Evolutionary conservation across 2,797 vertebrate species (phyloP), one percentile per base, ranked within the genome.

Genomic region (Moxostoma hubbsi): DNA sequence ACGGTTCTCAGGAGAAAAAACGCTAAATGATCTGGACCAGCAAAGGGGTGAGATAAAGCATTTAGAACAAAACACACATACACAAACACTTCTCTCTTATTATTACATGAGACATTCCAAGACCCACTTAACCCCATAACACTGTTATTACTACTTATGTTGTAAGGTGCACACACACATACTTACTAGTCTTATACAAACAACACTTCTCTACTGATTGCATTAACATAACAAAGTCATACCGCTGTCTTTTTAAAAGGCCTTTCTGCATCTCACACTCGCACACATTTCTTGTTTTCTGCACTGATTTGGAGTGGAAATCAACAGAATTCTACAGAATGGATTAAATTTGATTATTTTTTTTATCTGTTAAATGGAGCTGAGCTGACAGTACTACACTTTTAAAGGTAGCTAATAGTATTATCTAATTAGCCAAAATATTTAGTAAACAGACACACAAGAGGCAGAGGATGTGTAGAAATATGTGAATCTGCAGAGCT

Each of bases 131-230:
- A 59, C n/a, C 47, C 18, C 11, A 47, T 24, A 62, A 10, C 55
- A 45, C 9, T 18, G 58, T 77, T 74, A 45, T 49, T 54, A n/a
- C 13, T 79, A 63, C 82, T 84, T 81, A 76, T 73, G 71, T 70
- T 10, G 71, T 73, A n/a, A 75, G 53, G 43, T 55, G 36, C 54
- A 12, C 47, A 65, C 36, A 61, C 65, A 59, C 24, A 67, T 82
- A 36, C 67, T 45, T 77, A 16, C 51, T 24, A 77, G 16, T 82
- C 54, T 53, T 72, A 13, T 46, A 12, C 67, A 63, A 78, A 78
- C 58, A 78, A 49, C 64, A 57, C 16, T 57, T 65, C 77, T 70
- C 43, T 7, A 8, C 15, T 43, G 57, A 71, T 72, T 79, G 12
- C 68, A n/a, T 70, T 70, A 53, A 4, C 49, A 24, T 65, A 65